phyloP scores from a whole-genome alignment of 1,140 invertebrate genomes.

The Drosophila sp. region DNA sequence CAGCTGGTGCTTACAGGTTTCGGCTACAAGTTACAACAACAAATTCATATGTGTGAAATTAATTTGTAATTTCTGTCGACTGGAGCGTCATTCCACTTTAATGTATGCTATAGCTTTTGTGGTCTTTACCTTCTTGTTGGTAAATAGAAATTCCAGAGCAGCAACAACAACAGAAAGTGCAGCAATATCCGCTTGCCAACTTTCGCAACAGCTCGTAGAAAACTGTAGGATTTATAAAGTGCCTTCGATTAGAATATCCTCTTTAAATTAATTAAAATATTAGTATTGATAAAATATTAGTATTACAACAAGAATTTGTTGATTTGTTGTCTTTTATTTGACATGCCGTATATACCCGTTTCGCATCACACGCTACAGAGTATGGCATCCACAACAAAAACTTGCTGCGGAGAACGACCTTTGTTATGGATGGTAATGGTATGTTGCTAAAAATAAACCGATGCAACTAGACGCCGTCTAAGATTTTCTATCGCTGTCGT shows the following conservation, averaged over 20 bases:
- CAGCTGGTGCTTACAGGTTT: constrained; percentile 32
- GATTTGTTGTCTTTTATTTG: not conserved
- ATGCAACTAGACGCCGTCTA: constrained; percentile 57
- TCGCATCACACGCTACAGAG: not conserved
- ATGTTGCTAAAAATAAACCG: constrained; percentile 80
- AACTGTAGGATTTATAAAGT: not conserved
- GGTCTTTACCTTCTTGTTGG: constrained; percentile 38
- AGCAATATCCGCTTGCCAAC: constrained; percentile 47
- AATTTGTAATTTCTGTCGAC: constrained; percentile 12
- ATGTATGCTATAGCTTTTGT: constrained; percentile 33
- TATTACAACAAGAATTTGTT: too few relatives aligned
- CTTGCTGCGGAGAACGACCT: constrained; percentile 72
- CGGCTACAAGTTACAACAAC: too few relatives aligned
- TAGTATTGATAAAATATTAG: not conserved
- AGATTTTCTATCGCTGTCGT: constrained; percentile 64
- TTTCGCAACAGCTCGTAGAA: not conserved
- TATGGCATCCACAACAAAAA: constrained; percentile 22
- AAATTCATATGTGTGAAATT: constrained; percentile 28
- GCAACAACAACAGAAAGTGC: constrained; percentile 41
- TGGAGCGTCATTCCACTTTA: constrained; percentile 31
- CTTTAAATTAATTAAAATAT: not conserved
- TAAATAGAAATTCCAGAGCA: constrained; percentile 52
- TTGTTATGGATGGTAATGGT: constrained; percentile 56
- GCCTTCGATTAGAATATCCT: not conserved
- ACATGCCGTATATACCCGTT: constrained; percentile 3